Base-by-base conservation (phyloP, 2,797 vertebrate genomes). In the Nannoperca obscura region DNA sequence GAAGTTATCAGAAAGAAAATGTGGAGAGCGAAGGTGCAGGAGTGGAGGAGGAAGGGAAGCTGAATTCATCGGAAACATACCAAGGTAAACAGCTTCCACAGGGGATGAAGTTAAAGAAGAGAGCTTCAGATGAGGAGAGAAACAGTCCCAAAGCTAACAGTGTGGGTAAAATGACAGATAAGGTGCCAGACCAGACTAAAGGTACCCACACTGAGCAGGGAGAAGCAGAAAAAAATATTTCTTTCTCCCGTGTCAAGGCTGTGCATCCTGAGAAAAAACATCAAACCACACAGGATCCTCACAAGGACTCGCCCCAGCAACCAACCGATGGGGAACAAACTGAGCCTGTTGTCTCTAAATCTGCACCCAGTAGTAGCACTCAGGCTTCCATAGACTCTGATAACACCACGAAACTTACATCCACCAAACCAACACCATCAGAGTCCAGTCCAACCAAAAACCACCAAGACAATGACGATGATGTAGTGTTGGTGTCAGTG, bases 31-130 rank as follows among this genome's bases (percentile, higher is more conserved):
- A 1, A 9, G 53, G 4, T 4, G 52, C 17, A 40, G 40, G 52
- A 80, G 71, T 69, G 77, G 68, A 74, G 5, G 75, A 77, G 2
- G 73, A 86, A 20, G 89, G 87, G 86, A 89, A 89, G 54, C 67
- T 73, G 47, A 17, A 79, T 13, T 60, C 61, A 1, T 71, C 38
- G 0, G 91, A 89, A 36, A 88, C 74, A 0, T 89, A 89, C 53
- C 3, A 20, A 74, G 91, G 91, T 17, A 92, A 90, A 79, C 91
- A 79, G 2, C 91, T 93, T 76, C 94, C 93, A 0, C 58, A 80
- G 2, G 93, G 90, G 11, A 86, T 95, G 81, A 95, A 86, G 80
- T 15, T 92, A 15, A 95, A 95, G 92, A 93, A 91, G 76, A 93
- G 85, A 49, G 71, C 87, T 42, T 84, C 91, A 27, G 71, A 83